phyloP scores from a whole-genome alignment of 2,113 vertebrate genomes.

The Apaloderma vittatum region DNA sequence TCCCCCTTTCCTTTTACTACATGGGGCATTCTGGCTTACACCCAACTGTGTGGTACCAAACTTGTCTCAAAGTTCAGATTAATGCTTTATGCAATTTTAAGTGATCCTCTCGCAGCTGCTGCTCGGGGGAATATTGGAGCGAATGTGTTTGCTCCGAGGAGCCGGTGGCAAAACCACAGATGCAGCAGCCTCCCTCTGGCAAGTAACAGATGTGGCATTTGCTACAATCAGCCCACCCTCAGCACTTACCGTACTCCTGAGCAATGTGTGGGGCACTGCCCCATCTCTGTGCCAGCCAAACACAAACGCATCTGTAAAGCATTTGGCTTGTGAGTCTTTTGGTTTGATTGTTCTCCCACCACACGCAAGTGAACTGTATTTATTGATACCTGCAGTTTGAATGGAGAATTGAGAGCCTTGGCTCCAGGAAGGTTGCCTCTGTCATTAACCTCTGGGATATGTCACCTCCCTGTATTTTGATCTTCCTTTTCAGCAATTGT shows the following conservation, averaged over 20 bases:
- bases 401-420: not conserved
- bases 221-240: not conserved
- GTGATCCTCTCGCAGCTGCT: slow-evolving; percentile 49
- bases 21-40: slow-evolving; percentile 39
- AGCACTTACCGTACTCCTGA: slow-evolving; percentile 1
- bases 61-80: slow-evolving; percentile 66
- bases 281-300: not conserved
- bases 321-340: not conserved
- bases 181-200: not conserved
- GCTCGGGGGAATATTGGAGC: not conserved
- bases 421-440: not conserved
- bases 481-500: not conserved
- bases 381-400: not conserved
- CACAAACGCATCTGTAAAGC: not conserved
- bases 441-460: not conserved
- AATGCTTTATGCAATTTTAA: slow-evolving; percentile 67
- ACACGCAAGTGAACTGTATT: not conserved
- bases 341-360: not conserved
- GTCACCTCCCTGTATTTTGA: not conserved
- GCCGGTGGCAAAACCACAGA: slow-evolving; percentile 19
- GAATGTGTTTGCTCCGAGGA: not conserved
- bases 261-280: slow-evolving; percentile 10
- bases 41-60: slow-evolving; percentile 53
- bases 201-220: not conserved
- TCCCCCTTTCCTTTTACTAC: not conserved